Evolutionary conservation across 2,113 vertebrate species (phyloP).

Genomic region (Rutilus rutilus): DNA sequence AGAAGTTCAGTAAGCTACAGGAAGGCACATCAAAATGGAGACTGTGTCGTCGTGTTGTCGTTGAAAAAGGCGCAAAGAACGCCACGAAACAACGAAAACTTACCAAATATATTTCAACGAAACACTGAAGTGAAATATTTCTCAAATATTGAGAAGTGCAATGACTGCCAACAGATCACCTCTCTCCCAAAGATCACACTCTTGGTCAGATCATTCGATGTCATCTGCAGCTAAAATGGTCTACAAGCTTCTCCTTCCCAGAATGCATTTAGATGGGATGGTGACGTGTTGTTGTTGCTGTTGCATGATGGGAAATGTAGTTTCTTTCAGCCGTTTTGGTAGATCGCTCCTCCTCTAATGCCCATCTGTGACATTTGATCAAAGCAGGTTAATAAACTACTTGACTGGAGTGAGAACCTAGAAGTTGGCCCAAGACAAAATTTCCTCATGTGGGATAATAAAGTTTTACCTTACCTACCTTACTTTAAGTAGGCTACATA

Average conservation of each 20-base stretch:
- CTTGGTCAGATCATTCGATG: not conserved
- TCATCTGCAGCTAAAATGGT: slow-evolving; percentile 51
- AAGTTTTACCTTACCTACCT: too few relatives aligned
- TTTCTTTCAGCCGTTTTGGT: not conserved
- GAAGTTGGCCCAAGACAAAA: too few relatives aligned
- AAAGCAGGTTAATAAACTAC: not conserved
- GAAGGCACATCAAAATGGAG: slow-evolving; percentile 50
- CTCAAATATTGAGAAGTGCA: not conserved
- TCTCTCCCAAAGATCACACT: not conserved
- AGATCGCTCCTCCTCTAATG: not conserved
- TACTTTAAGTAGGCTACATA: not conserved
- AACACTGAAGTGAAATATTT: not conserved
- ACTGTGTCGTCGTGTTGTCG: not conserved
- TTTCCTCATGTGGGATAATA: too few relatives aligned
- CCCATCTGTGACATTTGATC: not conserved
- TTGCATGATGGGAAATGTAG: slow-evolving; percentile 44
- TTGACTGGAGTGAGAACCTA: not conserved
- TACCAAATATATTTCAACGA: slow-evolving; percentile 20
- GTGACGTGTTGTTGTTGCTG: not conserved
- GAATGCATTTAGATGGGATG: slow-evolving; percentile 10
- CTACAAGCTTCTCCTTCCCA: slow-evolving; percentile 58
- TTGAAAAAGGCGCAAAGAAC: not conserved
- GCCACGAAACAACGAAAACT: not conserved
- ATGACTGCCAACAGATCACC: not conserved
- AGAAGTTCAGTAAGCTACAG: not conserved